Percentiles rank a stretch among this genome's conserved stretches.
Conservation (phyloP, 2,888 invertebrate genomes). For the Notocelia uddmanniana region DNA sequence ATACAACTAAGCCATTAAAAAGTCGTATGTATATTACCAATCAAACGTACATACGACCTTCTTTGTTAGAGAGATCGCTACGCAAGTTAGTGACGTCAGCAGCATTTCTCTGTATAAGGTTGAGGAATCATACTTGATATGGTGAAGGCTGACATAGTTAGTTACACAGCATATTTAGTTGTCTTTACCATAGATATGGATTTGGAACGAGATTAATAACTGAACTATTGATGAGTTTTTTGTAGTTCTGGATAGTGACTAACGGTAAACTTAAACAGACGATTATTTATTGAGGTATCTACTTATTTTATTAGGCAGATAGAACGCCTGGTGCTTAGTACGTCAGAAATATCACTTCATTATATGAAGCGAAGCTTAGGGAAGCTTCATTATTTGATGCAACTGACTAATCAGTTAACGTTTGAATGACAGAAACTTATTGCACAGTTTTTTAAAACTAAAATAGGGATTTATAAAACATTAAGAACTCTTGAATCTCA, state of each 20-base stretch:
- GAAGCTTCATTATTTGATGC: too few relatives aligned
- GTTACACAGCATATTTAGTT: constrained; percentile 10
- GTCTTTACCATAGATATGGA: constrained; percentile 15
- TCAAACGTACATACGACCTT: constrained; percentile 4
- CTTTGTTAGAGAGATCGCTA: neutral
- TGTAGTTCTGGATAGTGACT: neutral
- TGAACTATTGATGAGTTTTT: constrained; percentile 18
- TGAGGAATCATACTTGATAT: constrained; percentile 22
- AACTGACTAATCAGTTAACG: too few relatives aligned
- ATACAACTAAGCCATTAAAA: constrained; percentile 7
- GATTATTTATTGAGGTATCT: neutral
- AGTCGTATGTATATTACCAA: neutral
- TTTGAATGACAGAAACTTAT: too few relatives aligned
- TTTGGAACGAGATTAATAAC: constrained; percentile 23
- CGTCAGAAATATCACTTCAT: too few relatives aligned
- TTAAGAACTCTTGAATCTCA: constrained; percentile 7
- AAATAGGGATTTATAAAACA: neutral
- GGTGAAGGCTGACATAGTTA: constrained; percentile 8
- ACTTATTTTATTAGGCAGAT: too few relatives aligned
- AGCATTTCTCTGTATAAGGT: constrained; percentile 25
- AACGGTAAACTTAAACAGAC: constrained; percentile 10
- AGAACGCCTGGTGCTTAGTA: too few relatives aligned
- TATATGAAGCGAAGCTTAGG: too few relatives aligned
- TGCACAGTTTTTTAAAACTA: too few relatives aligned
- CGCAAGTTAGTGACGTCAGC: constrained; percentile 19